A percentile compares a stretch with the other conserved stretches of the same genome.
Evolutionary conservation across 2,888 invertebrate genomes (phyloP).

Genomic region (Mesorhabditis spiculigera): DNA sequence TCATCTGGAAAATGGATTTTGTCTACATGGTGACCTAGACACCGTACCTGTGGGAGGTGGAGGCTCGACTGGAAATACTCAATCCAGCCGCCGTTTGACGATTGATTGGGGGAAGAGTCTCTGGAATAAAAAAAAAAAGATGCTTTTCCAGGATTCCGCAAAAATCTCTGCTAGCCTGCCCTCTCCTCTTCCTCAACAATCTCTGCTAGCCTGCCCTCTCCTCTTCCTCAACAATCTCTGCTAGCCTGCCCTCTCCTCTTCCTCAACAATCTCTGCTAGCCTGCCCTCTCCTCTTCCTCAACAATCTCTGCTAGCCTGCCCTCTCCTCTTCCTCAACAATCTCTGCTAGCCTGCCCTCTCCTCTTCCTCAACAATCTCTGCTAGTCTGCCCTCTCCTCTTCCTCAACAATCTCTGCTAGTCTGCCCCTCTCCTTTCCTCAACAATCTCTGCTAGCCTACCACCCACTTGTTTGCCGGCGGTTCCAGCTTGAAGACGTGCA

Average conservation of each 20-base stretch:
- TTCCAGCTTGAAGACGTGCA: conserved; percentile 89
- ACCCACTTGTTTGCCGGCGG: conserved; percentile 55
- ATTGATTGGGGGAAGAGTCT: background rate
- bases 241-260: no score
- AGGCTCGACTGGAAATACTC: conserved; percentile 72
- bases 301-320: background rate
- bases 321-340: no score
- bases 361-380: no score
- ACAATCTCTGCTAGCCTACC: conserved; percentile 14
- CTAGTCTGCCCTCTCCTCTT: no score
- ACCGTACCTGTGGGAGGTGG: background rate
- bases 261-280: no score
- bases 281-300: no score
- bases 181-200: no score
- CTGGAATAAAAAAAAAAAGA: background rate
- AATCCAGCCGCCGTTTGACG: conserved; percentile 73
- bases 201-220: no score
- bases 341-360: no score
- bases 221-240: no score
- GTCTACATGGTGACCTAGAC: background rate
- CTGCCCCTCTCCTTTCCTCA: no score
- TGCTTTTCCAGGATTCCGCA: background rate
- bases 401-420: background rate
- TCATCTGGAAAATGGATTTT: conserved; percentile 67
- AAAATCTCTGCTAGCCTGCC: no score